Evolutionary conservation across 2,888 invertebrate genomes (phyloP).

Genomic region (Tryphoninae sp.): DNA sequence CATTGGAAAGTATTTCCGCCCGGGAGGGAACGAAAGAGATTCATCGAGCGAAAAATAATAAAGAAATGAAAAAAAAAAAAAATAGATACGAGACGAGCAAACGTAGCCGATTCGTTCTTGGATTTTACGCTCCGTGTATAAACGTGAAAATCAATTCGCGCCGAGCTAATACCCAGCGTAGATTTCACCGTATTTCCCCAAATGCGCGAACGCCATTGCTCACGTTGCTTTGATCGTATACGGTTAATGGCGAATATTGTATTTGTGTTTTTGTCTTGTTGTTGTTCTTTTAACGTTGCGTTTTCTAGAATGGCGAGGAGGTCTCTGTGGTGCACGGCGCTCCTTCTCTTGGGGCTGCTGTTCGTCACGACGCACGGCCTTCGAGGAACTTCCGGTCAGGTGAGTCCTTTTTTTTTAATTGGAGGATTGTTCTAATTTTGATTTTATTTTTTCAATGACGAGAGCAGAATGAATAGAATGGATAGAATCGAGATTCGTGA

Average conservation of each 20-base stretch:
- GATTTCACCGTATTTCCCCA: slow-evolving; percentile 36
- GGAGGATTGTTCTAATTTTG: too few relatives aligned
- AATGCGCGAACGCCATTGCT: not conserved
- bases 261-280: not conserved
- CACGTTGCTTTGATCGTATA: not conserved
- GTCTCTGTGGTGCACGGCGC: slow-evolving; percentile 70
- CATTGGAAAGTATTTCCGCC: slow-evolving; percentile 56
- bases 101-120: slow-evolving; percentile 48
- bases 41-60: slow-evolving; percentile 27
- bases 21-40: slow-evolving; percentile 40
- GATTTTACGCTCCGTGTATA: slow-evolving; percentile 41
- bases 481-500: too few relatives aligned
- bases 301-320: slow-evolving; percentile 74
- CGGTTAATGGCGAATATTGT: not conserved
- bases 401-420: slow-evolving; percentile 61
- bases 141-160: slow-evolving; percentile 57
- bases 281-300: slow-evolving; percentile 36
- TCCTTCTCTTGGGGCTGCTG: slow-evolving; percentile 70
- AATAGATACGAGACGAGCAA: too few relatives aligned
- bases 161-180: slow-evolving; percentile 36
- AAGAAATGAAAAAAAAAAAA: slow-evolving; percentile 1
- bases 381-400: slow-evolving; percentile 71
- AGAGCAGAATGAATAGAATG: too few relatives aligned
- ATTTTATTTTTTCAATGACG: too few relatives aligned
- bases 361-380: slow-evolving; percentile 72